Evolutionary conservation across 23 tunicate genomes (phyloP), one percentile per base, ranked within the genome.

Genomic region (Ciona savignyi): DNA sequence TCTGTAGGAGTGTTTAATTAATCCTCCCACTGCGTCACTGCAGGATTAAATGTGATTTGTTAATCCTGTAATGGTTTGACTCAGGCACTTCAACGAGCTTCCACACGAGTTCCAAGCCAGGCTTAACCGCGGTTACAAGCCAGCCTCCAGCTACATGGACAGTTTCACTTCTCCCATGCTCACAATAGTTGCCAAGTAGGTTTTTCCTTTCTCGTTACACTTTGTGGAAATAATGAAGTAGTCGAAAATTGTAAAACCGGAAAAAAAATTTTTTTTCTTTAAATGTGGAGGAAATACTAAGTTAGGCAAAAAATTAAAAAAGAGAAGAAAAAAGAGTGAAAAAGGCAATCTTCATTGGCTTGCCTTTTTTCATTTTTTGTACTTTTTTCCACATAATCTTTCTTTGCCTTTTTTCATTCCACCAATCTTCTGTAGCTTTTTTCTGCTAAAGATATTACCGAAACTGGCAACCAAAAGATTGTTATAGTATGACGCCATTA

Each of bases 51-150:
- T n/a, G n/a, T n/a, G n/a, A n/a, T n/a, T n/a, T n/a, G n/a, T n/a
- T 42, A 42, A 42, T 42, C 56, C 56, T 71, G 34, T 34, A 11
- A 24, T 22, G 34, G 4, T 11, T 33, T 71, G 63, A 22, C 30
- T 68, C 27, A 85, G 98, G 32, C 98, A 92, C 79, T 92, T 84
- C 66, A 92, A 92, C 42, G 98, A 92, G 48, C 79, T 92, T 6
- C 77, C 84, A 4, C 98, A 92, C 79, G 90, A 92, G 75, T 92
- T 92, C 70, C 82, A 80, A 76, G 87, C 81, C 3, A 70, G 98
- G 21, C 32, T 92, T 23, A 84, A 85, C 73, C 71, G 98, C 60
- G 98, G 83, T 19, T 77, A 84, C 83, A 92, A 85, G 51, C 98
- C 92, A 26, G 86, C 98, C 1, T 60, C 76, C 9, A 61, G 63